Evolutionary conservation across 2,888 invertebrate species (phyloP), one percentile per base, ranked within the genome.

Genomic region (Parnassius apollo): DNA sequence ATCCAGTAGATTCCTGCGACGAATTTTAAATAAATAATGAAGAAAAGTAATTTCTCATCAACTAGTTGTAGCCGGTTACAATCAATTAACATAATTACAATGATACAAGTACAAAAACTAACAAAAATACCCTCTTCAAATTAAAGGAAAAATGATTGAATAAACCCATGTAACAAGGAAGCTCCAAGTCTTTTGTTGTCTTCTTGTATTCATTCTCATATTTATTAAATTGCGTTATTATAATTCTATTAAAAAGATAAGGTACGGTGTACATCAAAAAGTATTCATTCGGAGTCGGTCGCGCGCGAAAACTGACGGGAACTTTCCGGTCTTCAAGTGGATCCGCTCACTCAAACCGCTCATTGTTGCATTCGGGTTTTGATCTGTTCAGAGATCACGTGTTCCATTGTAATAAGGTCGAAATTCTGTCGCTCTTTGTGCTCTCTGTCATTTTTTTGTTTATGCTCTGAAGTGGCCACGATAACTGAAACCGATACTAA

Each of bases 271-370:
- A 56, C 75, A 83, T 88, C 84, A 85, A 71, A 49, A 69, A 64
- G 59, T 68, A 72, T 71, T 74, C 74, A 81, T 85, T 82, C 75
- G 77, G 67, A 77, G 69, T 76, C 88, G 80, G 76, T 82, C 85
- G 83, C 82, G 88, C 89, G 89, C 79, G 79, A 87, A 86, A 84
- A 82, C 83, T 82, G 80, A 75, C 82, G 80, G 62, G 79, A 80
- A 80, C 86, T 81, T 88, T 89, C 91, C 90, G 89, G 91, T 91
- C 88, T 75, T 90, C 75, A 78, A 91, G 90, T 85, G 88, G 82
- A 71, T 71, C 67, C 71, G 68, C 71, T 76, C 75, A 68, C 66
- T 74, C 73, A 62, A 68, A 71, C 71, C 69, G 64, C 64, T 66
- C 65, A 66, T 67, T 61, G 54, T 59, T 57, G 55, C 62, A 53